Base-by-base conservation (phyloP, 2,888 invertebrate genomes). In the Empis stercorea region DNA sequence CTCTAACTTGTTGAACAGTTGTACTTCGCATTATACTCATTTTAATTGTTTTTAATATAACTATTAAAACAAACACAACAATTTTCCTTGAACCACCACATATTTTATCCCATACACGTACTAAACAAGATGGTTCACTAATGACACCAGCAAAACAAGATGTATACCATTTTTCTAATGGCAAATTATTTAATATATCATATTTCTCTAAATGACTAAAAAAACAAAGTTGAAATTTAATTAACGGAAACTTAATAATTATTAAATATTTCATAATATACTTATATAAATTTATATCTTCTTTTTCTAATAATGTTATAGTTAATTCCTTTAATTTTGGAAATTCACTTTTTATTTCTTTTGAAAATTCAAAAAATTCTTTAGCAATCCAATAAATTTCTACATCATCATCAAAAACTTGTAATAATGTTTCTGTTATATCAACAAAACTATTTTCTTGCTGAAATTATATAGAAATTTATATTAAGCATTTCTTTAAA, bases 91-190 rank as follows among this genome's bases (percentile, higher is more conserved):
- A 88, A 4, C 91, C 89, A 37, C 86, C 87, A 60, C 86, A 81
- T 30, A 92, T 71, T 70, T 89, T 89, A 64, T 92, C 91, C 87
- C 89, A 91, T 53, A 92, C 82, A 63, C 88, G 88, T 56, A 58
- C 81, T 48, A 92, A 73, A 27, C 23, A 27, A 9, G 87, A 82
- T 9, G 79, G 78, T 57, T 87, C 83, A 56, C 84, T 82, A 44
- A 93, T 72, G 11, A 87, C 74, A 5, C 83, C 84, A 44, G 91
- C 85, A 70, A 88, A 91, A 61, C 87, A 87, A 45, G 82, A 81
- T 47, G 79, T 76, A 64, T 86, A 88, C 91, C 91, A 92, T 55
- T 75, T 76, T 32, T 79, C 76, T 40, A 87, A 68, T 0, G 89
- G 84, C 43, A 87, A 66, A 49, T 68, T 70, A 47, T 79, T 76